Evolutionary conservation across 2,797 vertebrate species (phyloP), one percentile per base, ranked within the genome.

Genomic region (Poecilia velifera): DNA sequence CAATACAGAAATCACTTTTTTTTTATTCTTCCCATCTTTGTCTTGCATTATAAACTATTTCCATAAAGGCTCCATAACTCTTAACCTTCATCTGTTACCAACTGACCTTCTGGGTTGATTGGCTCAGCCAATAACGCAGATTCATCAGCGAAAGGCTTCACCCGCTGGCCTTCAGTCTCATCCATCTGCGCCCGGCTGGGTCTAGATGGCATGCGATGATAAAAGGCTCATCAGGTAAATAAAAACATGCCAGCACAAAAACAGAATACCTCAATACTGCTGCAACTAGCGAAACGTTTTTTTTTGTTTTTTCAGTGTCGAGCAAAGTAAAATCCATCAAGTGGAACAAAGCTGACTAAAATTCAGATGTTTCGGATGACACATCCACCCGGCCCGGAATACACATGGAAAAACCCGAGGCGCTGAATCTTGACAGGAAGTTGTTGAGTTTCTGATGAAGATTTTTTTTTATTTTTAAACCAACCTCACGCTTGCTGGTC

Each of bases 71-170:
- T 45, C 28, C 25, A 31, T 14, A 25, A 28, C 74, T 70, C 86
- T 75, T 85, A 64, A 64, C 73, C 70, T 87, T 62, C 86, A 84
- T 76, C n/a, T 1, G 34, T 6, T 13, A 83, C 34, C 10, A 13
- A 77, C 91, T 91, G 94, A 99, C 98, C 98, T 96, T 99, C 97
- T 76, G 96, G 89, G 85, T 96, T 97, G 92, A 97, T 85, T 68
- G 96, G 87, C 79, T 99, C 98, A 3, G 93, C 88, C 77, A 95
- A 91, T 0, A 92, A 93, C 45, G 94, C 82, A 10, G 92, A 83
- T 71, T 99, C 98, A 2, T 99, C 98, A 0, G 90, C n/a, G 7
- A 88, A 75, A 73, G 87, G 84, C 93, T 92, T 98, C n/a, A 88
- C 72, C 71, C 94, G 96, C 88, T 93, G 82, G 43, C 72, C 87